Evolutionary conservation across 2,113 vertebrate genomes (phyloP).

Genomic region (Rana temporaria): DNA sequence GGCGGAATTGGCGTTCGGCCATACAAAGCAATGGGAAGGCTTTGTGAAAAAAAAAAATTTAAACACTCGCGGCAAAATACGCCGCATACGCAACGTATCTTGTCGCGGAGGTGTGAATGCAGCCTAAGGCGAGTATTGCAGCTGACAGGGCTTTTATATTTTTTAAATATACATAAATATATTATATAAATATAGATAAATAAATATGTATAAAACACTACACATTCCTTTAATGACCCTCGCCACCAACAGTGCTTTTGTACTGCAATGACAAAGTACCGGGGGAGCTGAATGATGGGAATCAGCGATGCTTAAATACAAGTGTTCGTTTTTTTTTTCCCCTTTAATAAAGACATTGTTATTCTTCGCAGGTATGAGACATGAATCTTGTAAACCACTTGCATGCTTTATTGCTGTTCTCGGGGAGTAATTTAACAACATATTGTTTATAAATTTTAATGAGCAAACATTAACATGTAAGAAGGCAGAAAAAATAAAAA

Average conservation of each 20-base stretch:
- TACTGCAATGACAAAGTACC: background rate
- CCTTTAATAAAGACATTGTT: slow-evolving; percentile 38
- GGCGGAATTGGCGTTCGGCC: too few species aligned
- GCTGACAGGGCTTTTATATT: too few species aligned
- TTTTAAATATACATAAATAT: too few species aligned
- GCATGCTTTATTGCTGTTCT: slow-evolving; percentile 34
- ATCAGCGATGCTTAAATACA: slow-evolving; percentile 15
- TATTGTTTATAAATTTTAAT: slow-evolving; percentile 57
- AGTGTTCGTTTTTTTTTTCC: background rate
- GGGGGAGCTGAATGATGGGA: slow-evolving; percentile 15
- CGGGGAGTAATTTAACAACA: slow-evolving; percentile 48
- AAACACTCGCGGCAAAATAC: too few species aligned
- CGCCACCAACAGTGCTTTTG: background rate
- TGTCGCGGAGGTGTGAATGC: too few species aligned
- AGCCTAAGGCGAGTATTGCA: too few species aligned
- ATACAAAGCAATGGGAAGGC: too few species aligned
- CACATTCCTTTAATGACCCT: background rate
- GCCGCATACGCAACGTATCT: too few species aligned
- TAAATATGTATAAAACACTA: too few species aligned
- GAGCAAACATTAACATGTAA: slow-evolving; percentile 49
- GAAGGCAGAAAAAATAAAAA: slow-evolving; percentile 18
- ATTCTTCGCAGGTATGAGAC: slow-evolving; percentile 36
- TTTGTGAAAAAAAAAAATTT: too few species aligned
- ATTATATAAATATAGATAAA: too few species aligned
- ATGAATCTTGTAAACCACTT: slow-evolving; percentile 41